Conservation (phyloP, 2,113 vertebrate species). For the Chelonoidis abingdonii region DNA sequence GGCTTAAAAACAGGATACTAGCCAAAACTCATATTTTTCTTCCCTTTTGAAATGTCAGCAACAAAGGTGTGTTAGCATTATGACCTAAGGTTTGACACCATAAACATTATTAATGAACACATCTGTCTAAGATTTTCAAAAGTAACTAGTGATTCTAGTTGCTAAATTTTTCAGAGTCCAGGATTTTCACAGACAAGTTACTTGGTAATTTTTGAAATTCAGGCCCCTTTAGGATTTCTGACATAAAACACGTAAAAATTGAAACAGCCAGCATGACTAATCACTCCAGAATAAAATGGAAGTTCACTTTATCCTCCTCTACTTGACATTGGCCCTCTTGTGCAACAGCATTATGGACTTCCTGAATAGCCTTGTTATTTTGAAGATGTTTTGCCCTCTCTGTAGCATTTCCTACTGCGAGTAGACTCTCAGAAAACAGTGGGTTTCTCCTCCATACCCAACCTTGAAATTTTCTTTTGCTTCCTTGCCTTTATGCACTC, state of each 20-base stretch:
- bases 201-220: neutral
- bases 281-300: neutral
- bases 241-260: neutral
- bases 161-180: neutral
- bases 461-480: neutral
- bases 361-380: too few relatives aligned
- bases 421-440: neutral
- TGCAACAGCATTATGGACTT: too few relatives aligned
- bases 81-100: neutral
- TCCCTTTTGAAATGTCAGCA: neutral
- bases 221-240: neutral
- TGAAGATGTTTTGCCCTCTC: too few relatives aligned
- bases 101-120: neutral
- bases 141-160: neutral
- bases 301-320: too few relatives aligned
- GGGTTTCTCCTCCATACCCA: fast-evolving
- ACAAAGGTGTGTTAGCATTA: neutral
- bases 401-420: neutral
- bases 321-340: too few relatives aligned
- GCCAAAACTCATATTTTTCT: neutral
- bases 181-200: neutral
- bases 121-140: neutral
- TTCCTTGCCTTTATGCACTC: neutral
- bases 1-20: neutral
- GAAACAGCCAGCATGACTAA: neutral